Base-by-base conservation (phyloP, 1,140 invertebrate genomes). In the Hyposmocoma kahamanoa region DNA sequence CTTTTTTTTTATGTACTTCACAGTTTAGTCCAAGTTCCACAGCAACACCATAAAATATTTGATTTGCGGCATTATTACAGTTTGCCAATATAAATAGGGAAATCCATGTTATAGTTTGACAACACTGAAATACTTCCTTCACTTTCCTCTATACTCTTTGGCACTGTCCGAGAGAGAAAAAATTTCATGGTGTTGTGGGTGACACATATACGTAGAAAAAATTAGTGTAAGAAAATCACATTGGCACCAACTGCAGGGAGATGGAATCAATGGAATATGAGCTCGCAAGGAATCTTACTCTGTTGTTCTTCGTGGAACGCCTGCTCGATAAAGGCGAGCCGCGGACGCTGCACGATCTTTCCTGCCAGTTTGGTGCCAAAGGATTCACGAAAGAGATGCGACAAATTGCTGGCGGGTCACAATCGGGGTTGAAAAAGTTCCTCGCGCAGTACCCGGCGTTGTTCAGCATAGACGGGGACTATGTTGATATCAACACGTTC, bases 201-300 rank as follows among this genome's bases (percentile, higher is more conserved):
- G 81, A 84, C 81, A 84, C 81, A 84, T 82, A 81, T 82, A 84
- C 78, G 81, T 81, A 81, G 70, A 74, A 81, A 73, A 74, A 68
- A 72, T 81, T 85, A 85, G 82, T 74, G 67, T 85, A 83, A 85
- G 81, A 67, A 71, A 59, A 72, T 60, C 68, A 73, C 54, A 80
- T 83, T 83, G 81, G 81, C 82, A 82, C 80, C 83, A 80, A 78
- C 77, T 78, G 81, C 71, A 79, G 68, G 72, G 72, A 84, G 77
- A 97, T 97, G 95, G 95, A 97, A 80, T 94, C 94, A 76, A 93
- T 94, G 77, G 95, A 97, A 84, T 98, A 97, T 86, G 96, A 98
- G 89, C 90, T 94, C 82, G 93, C 95, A 57, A 90, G 95, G 72
- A 98, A 98, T 78, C 92, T 96, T 90, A 98, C 97, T 49, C 88